Percentiles rank a stretch among this genome's conserved stretches.
Evolutionary conservation across 2,797 vertebrate species (phyloP).

Genomic region (Pseudochromis fuscus): DNA sequence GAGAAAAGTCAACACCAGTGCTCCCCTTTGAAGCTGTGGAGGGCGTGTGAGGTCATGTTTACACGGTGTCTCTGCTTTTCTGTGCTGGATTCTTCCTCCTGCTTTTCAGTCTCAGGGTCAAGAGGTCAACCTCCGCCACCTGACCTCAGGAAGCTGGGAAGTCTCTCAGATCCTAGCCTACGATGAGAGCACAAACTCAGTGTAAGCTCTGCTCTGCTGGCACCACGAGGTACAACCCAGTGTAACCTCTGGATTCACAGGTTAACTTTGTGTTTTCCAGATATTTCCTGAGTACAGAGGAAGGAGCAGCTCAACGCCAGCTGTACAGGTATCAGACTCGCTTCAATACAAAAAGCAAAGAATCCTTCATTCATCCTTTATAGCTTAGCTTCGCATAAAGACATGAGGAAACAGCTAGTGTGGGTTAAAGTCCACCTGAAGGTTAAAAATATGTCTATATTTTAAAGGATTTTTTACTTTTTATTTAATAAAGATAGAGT

Average conservation of each 20-base stretch:
- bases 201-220: conserved; percentile 70
- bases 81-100: background rate
- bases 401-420: too few species aligned
- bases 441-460: too few species aligned
- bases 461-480: too few species aligned
- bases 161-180: conserved; percentile 77
- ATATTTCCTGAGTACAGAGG: conserved; percentile 83
- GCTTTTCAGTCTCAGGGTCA: conserved; percentile 61
- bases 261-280: conserved; percentile 54
- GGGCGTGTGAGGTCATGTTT: conserved; percentile 2
- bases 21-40: background rate
- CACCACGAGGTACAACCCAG: background rate
- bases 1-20: background rate
- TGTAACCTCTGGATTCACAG: background rate
- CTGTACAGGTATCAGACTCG: conserved; percentile 77
- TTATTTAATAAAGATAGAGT: too few species aligned
- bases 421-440: background rate
- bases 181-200: conserved; percentile 65
- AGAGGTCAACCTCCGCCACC: conserved; percentile 73
- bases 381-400: too few species aligned
- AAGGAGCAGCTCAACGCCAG: conserved; percentile 72
- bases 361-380: background rate
- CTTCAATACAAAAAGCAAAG: background rate
- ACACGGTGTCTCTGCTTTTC: conserved; percentile 1
- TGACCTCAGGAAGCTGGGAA: conserved; percentile 86